phyloP scores from a whole-genome alignment of 2,113 vertebrate genomes.

The Pterophyllum scalare region DNA sequence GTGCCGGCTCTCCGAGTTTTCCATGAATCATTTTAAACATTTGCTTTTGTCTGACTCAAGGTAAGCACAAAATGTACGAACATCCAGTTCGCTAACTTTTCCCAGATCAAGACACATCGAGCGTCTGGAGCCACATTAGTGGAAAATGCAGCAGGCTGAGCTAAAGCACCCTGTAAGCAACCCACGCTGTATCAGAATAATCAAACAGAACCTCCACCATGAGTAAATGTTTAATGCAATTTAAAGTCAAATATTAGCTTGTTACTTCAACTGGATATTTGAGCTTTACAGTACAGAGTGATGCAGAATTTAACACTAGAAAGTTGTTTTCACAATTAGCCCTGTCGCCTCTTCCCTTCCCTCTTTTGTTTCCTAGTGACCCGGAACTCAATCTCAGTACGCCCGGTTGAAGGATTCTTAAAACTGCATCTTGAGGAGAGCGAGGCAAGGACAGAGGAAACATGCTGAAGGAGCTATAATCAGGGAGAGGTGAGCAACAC shows the following conservation, averaged over 20 bases:
- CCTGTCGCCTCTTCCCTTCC: not conserved
- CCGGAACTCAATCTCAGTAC: conserved; percentile 1
- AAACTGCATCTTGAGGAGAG: not conserved
- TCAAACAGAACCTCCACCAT: not conserved
- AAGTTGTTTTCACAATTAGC: not conserved
- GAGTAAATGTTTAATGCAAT: not conserved
- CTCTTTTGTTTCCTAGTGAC: not conserved
- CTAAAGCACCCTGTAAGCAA: not conserved
- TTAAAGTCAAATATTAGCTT: not conserved
- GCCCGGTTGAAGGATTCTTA: not conserved
- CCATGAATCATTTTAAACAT: not conserved
- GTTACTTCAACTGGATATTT: not conserved
- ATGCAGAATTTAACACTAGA: not conserved
- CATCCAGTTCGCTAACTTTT: not conserved
- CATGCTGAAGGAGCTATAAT: not conserved
- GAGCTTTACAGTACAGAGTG: not conserved
- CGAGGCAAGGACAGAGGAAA: not conserved
- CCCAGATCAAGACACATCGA: not conserved
- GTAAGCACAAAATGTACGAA: not conserved
- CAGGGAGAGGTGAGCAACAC: not conserved
- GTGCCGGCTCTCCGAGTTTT: not conserved
- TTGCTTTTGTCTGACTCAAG: conserved; percentile 1
- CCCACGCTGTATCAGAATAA: not conserved
- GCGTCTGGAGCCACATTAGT: not conserved
- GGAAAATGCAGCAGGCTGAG: not conserved